Conservation (phyloP, 2,113 vertebrate genomes). For the Stegastes partitus region DNA sequence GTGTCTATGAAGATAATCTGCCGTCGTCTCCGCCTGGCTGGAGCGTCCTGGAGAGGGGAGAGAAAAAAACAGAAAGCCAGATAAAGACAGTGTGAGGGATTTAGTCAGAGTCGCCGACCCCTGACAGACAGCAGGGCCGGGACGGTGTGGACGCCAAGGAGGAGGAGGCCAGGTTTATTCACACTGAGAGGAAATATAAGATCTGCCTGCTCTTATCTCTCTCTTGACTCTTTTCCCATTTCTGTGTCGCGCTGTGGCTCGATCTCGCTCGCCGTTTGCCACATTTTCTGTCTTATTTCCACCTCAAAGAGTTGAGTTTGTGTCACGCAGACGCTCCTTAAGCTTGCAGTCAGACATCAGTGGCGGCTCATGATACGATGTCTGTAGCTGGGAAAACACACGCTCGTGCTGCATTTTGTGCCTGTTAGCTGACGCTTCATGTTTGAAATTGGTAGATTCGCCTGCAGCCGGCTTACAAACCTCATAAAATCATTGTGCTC, state of each 20-base stretch:
- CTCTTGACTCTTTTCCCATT: constrained; percentile 29
- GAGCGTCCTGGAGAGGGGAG: constrained; percentile 34
- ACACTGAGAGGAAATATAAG: not conserved
- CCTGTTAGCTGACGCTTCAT: no score
- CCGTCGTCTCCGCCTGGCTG: constrained; percentile 21
- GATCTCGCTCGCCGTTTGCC: not conserved
- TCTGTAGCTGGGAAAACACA: not conserved
- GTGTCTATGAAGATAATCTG: constrained; percentile 56
- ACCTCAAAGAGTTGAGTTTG: not conserved
- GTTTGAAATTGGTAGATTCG: no score
- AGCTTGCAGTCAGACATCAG: not conserved
- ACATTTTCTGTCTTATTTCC: constrained; percentile 16
- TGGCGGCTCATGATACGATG: not conserved
- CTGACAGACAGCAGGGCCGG: constrained; percentile 1
- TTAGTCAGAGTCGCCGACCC: constrained; percentile 28
- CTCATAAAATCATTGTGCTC: no score
- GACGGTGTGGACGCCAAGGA: not conserved
- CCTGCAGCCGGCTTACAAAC: no score
- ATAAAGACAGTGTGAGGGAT: constrained; percentile 46
- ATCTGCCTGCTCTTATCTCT: constrained; percentile 20
- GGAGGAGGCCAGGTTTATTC: constrained; percentile 1
- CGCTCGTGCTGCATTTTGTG: no score
- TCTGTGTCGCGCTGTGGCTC: not conserved
- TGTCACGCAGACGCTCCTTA: not conserved
- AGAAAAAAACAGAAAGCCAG: constrained; percentile 4